A percentile compares a stretch with the other conserved stretches of the same genome.
Evolutionary conservation across 2,888 invertebrate species (phyloP).

Genomic region (Phlogophora meticulosa): DNA sequence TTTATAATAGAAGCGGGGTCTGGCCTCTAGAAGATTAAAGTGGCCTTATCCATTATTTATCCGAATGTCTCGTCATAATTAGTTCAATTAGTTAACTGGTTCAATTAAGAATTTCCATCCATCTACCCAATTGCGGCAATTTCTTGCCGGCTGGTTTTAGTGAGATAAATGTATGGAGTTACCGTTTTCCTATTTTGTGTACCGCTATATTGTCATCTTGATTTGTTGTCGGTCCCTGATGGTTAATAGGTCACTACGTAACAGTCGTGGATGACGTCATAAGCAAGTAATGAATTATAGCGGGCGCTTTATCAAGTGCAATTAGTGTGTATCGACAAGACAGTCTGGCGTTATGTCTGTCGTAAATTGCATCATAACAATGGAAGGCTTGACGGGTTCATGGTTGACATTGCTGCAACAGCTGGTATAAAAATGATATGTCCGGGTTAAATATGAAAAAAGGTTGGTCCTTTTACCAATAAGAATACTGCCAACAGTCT

Average conservation of each 20-base stretch:
- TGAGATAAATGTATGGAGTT: constrained; percentile 57
- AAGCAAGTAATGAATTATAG: constrained; percentile 25
- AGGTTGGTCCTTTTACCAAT: too few relatives aligned
- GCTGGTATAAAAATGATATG: too few relatives aligned
- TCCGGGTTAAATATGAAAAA: too few relatives aligned
- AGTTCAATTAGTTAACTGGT: constrained; percentile 71
- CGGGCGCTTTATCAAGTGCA: constrained; percentile 22
- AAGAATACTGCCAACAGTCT: too few relatives aligned
- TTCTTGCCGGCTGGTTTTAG: constrained; percentile 63
- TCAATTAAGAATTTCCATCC: constrained; percentile 70
- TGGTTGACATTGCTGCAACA: not conserved
- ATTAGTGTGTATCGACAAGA: constrained; percentile 16
- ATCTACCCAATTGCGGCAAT: constrained; percentile 62
- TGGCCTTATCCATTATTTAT: constrained; percentile 67
- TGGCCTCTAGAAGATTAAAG: constrained; percentile 59
- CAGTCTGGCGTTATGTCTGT: not conserved
- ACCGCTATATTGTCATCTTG: constrained; percentile 47
- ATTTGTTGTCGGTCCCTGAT: constrained; percentile 27
- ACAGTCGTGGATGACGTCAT: constrained; percentile 29
- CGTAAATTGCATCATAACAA: not conserved
- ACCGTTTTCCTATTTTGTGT: constrained; percentile 53
- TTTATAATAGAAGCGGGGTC: constrained; percentile 44
- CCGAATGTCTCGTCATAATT: constrained; percentile 69
- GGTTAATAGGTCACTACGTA: constrained; percentile 31
- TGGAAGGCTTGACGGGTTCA: not conserved